Evolutionary conservation across 64 coral and sea anemone species (phyloP), one percentile per base, ranked within the genome.

Genomic region (Montipora efflorescens): DNA sequence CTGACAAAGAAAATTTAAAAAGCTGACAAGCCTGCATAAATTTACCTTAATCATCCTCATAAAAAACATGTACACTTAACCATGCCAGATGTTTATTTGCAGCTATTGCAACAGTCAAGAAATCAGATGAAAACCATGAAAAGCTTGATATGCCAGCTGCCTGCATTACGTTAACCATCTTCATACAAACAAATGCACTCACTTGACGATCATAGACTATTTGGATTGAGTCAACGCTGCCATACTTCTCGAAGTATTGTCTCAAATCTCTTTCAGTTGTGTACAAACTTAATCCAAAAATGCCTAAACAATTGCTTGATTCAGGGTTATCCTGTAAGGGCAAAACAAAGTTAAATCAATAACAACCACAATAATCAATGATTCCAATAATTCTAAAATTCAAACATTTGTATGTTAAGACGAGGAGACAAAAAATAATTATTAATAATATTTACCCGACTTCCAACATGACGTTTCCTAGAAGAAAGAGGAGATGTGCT

Each of bases 171-270:
- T 28, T 3, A 87, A 13, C 15, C 46, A 43, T 69, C 14, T 70
- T 18, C 51, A 67, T 47, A 84, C 44, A 43, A 5, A 87, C 36
- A 3, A 47, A 12, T 44, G 61, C 87, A 49, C 91, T 47, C 80
- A 99, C 98, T 95, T 99, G 98, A 71, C 93, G 98, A 78, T 99
- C 98, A 82, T 99, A 99, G 22, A 99, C 98, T 91, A 99, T 94
- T 61, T 99, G 95, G 80, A 96, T 96, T 9, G 89, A 93, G 28
- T 96, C 95, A 52, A 99, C 91, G 71, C 74, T 85, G 21, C 98
- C 98, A 93, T 99, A 99, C 59, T 99, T 99, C 36, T 99, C 98
- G 96, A 99, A 96, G 72, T 94, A 88, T 19, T 80, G 75, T 79
- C 86, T 92, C 50, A 99, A 84, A 85, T 99, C 98, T 90, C 98